These are phyloP conservation scores for Parasteatoda tepidariorum DNA, from an alignment of 1,140 invertebrate genomes.

Conservation along the genomic window DNA sequence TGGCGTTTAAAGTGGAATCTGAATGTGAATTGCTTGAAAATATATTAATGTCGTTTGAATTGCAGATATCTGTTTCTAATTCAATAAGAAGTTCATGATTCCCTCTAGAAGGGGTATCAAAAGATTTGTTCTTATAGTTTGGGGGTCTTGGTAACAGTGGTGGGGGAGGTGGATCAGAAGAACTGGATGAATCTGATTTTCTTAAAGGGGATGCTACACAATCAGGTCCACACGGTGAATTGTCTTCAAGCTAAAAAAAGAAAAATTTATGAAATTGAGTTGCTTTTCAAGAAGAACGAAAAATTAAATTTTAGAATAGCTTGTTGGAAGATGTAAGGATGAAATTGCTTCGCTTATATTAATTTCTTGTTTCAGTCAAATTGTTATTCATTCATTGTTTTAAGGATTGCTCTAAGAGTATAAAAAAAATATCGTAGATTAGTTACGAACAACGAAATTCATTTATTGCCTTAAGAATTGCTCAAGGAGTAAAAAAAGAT, in stretches of 20 bases:
- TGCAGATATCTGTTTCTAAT: background rate
- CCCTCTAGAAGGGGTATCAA: background rate
- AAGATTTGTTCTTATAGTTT: background rate
- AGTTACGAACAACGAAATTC: too few relatives aligned
- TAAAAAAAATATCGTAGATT: too few relatives aligned
- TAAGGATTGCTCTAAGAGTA: too few relatives aligned
- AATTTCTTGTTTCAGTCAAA: too few relatives aligned
- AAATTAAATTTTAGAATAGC: too few relatives aligned
- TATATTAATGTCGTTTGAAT: background rate
- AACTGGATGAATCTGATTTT: background rate
- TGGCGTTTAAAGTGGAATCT: background rate
- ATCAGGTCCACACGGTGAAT: constrained; percentile 29
- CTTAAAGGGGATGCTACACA: constrained; percentile 24
- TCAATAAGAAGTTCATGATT: constrained; percentile 19
- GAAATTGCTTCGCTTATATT: too few relatives aligned
- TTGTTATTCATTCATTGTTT: too few relatives aligned
- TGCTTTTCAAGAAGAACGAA: too few relatives aligned
- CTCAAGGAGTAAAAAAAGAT: too few relatives aligned
- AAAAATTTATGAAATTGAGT: too few relatives aligned
- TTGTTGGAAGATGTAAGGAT: too few relatives aligned
- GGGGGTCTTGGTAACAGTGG: constrained; percentile 39
- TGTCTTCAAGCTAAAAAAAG: constrained; percentile 8
- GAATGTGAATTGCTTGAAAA: background rate
- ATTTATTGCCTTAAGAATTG: too few relatives aligned
- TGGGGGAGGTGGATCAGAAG: constrained; percentile 12